Conservation (phyloP, 2,113 vertebrate genomes). For the Delphinus delphis region DNA sequence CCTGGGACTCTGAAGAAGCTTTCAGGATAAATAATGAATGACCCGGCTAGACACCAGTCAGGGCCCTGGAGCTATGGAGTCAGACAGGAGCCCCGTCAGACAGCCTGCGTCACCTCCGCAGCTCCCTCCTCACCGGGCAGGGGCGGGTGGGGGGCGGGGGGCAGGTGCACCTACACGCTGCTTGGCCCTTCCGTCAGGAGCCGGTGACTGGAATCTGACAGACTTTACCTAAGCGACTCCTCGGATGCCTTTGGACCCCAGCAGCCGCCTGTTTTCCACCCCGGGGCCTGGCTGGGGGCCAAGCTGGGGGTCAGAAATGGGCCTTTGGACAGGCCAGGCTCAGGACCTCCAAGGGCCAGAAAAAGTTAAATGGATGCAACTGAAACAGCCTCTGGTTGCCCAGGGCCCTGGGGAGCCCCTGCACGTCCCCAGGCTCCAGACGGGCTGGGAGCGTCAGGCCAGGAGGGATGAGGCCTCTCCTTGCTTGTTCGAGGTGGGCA, state of each 20-base stretch:
- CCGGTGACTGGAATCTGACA: conserved; percentile 55
- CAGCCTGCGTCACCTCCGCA: conserved; percentile 19
- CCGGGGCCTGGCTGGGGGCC: not conserved
- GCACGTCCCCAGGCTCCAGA: not conserved
- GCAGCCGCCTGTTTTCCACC: conserved; percentile 68
- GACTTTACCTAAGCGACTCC: conserved; percentile 70
- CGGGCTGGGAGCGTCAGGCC: accelerated
- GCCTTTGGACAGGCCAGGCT: not conserved
- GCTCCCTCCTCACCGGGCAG: not conserved
- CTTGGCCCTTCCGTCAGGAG: conserved; percentile 53
- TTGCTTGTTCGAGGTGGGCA: not conserved
- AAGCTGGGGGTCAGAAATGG: not conserved
- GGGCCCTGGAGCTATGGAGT: conserved; percentile 37
- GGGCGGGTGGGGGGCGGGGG: accelerated
- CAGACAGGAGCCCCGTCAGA: conserved; percentile 41
- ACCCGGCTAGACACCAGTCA: conserved; percentile 42
- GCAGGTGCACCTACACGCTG: not conserved
- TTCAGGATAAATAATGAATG: conserved; percentile 82
- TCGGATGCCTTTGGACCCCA: conserved; percentile 40
- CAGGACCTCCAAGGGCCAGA: not conserved
- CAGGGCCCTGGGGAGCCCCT: not conserved
- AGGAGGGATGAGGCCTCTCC: not conserved
- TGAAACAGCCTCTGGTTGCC: not conserved
- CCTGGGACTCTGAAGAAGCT: conserved; percentile 72
- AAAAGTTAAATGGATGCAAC: not conserved